Base-by-base conservation (phyloP, 2,113 vertebrate genomes). In the Rhinolophus ferrumequinum region DNA sequence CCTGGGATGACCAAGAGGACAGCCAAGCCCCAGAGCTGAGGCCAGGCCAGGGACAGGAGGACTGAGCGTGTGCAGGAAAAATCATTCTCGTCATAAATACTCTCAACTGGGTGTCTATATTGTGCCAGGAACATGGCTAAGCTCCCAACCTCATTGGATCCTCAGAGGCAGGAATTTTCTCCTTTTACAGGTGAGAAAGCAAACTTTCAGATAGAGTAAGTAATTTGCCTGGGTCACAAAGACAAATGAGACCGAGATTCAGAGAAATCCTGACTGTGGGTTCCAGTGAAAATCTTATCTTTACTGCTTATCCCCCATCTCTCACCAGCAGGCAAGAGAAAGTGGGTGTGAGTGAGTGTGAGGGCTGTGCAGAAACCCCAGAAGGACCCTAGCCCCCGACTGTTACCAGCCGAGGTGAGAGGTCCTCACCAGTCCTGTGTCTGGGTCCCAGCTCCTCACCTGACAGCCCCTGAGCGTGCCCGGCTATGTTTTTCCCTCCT, bases 161-260 rank as follows among this genome's bases (percentile, higher is more conserved):
- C 62, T 77, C 41, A 66, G 64, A 82, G n/a, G 82, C 19, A 89
- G 50, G 73, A 88, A 85, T 88, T 77, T 79, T 93, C 30, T 92
- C 12, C 13, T 38, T 24, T 75, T 52, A 88, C 6, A 70, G 18
- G 66, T 76, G 8, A 91, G 28, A 86, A 88, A 88, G n/a, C 19
- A 66, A 93, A 67, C 66, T 76, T 90, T 18, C 62, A 60, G 41
- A 72, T 12, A 93, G 62, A 90, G 52, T 50, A 44, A 77, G n/a
- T 90, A 44, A 83, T 38, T 62, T 73, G n/a, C 64, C 56, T 9
- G 30, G 50, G 58, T 54, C 67, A 41, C 30, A 69, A 62, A 86
- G 81, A 60, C 41, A 44, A 81, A 93, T 3, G 50, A 76, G 26
- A 22, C 44, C 54, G 54, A 35, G 66, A 81, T 84, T 85, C 75